Conservation (phyloP, 2,113 vertebrate genomes). For the Heptranchias perlo region DNA sequence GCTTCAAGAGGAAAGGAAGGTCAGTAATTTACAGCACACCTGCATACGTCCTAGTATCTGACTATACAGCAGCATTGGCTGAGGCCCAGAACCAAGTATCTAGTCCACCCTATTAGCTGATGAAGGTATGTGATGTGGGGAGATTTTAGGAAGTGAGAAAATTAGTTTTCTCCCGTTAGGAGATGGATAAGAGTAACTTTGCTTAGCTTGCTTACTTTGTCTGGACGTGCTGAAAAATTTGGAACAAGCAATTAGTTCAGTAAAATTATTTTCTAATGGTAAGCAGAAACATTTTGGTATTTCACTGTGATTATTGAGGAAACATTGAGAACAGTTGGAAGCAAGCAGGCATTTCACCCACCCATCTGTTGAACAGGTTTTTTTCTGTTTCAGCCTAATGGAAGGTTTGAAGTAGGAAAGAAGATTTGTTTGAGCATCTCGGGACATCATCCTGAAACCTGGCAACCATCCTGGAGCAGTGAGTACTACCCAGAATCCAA, state of each 20-base stretch:
- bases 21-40: background rate
- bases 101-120: background rate
- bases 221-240: background rate
- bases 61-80: background rate
- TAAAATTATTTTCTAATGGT: background rate
- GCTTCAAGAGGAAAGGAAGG: background rate
- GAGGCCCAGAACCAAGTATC: background rate
- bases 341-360: background rate
- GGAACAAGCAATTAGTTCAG: background rate
- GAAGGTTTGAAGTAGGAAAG: constrained; percentile 96
- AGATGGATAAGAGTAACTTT: background rate
- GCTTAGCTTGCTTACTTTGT: background rate
- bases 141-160: background rate
- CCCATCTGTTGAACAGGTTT: background rate
- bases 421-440: constrained; percentile 98
- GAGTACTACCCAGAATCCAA: constrained; percentile 54
- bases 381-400: constrained; percentile 74
- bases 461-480: constrained; percentile 99
- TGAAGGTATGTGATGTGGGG: background rate
- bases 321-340: background rate
- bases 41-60: background rate
- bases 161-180: background rate
- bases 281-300: background rate
- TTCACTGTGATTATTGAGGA: background rate
- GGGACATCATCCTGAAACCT: constrained; percentile 97